Base-by-base conservation (phyloP, 2,113 vertebrate genomes). In the Tragelaphus imberbis region DNA sequence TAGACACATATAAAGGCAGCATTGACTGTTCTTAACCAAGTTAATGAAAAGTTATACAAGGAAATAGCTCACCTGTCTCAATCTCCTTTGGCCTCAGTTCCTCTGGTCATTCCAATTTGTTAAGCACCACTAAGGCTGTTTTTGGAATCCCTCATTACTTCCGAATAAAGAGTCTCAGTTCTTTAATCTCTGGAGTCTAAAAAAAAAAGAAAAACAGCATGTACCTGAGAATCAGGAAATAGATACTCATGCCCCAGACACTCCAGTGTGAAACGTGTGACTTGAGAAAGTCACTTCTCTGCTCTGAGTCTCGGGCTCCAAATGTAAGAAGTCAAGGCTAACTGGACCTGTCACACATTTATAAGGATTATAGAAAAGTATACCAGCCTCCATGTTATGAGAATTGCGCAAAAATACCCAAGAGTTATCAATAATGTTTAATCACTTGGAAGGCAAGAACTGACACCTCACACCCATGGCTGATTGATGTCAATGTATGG, bases 1-100 rank as follows among this genome's bases (percentile, higher is more conserved):
- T 68, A 97, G 95, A 97, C 79, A 61, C 6, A 40, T 51, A 94
- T 84, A 90, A 98, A 94, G 15, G 68, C 56, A 88, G 84, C 90
- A 96, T 91, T 92, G 0, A 86, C 93, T 97, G 95, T 89, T 85
- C 97, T 95, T 97, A 98, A 68, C 84, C 59, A 96, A 89, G 84
- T 96, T 55, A 89, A 1, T 0, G 0, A 95, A 96, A 89, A 95
- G 71, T 59, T 59, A 84, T 44, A 91, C 81, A 81, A 53, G 79
- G 53, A 91, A 77, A 86, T 59, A 75, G 40, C 15, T 97, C 68
- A 51, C 77, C 44, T 86, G 7, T 61, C 88, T 90, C 82, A 25
- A 36, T 75, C 90, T 88, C 85, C 58, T 93, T 80, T 84, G 90
- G 92, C 93, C 55, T 30, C 71, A 25, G 51, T 85, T 84, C 0